These are phyloP conservation scores for Philonicus albiceps DNA, from an alignment of 2,888 invertebrate species.

Conservation along the genomic window DNA sequence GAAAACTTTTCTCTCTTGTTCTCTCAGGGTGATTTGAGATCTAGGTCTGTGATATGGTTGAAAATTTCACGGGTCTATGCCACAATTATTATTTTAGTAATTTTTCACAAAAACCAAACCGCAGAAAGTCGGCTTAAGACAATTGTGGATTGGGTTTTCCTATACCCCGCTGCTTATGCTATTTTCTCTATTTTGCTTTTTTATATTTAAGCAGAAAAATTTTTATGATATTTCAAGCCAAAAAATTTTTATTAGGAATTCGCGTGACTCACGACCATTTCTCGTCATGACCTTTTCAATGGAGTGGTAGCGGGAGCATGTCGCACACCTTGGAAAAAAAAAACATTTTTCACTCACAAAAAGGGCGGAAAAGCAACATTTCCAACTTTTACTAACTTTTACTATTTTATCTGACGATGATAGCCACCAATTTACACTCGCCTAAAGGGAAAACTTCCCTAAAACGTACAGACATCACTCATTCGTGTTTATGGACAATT, in stretches of 20 bases:
- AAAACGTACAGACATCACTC: neutral
- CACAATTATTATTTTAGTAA: neutral
- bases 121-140: neutral
- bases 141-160: neutral
- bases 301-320: neutral
- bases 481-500: conserved; percentile 11
- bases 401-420: conserved; percentile 3
- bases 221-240: neutral
- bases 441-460: neutral
- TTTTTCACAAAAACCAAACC: neutral
- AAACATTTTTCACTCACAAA: neutral
- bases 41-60: neutral
- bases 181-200: neutral
- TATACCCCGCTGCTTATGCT: neutral
- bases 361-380: neutral
- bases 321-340: neutral
- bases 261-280: neutral
- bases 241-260: neutral
- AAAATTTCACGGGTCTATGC: neutral
- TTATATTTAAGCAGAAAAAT: neutral
- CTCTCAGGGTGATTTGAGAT: neutral
- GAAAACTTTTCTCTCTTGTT: neutral
- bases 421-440: neutral
- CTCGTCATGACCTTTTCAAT: neutral
- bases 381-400: neutral